phyloP scores from a whole-genome alignment of 1,140 invertebrate species.

The Globodera rostochiensis region DNA sequence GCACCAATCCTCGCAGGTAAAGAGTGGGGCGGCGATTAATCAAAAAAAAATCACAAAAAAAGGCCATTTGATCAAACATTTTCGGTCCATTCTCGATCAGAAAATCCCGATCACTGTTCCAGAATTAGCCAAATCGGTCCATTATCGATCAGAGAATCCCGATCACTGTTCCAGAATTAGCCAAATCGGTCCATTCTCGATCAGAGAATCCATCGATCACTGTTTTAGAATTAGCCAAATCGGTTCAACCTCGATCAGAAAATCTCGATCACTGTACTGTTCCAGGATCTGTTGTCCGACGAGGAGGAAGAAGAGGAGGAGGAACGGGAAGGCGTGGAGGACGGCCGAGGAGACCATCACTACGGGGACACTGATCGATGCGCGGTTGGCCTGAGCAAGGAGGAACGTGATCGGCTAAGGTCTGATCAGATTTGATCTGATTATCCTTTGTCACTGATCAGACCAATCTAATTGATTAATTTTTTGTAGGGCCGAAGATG shows the following conservation, averaged over 20 bases:
- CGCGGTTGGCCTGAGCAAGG: conserved; percentile 56
- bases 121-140: too few relatives aligned
- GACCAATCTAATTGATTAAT: conserved; percentile 8
- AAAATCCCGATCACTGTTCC: too few relatives aligned
- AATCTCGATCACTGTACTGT: background rate
- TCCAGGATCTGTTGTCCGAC: conserved; percentile 46
- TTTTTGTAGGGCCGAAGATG: conserved; percentile 72
- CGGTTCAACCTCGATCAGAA: too few relatives aligned
- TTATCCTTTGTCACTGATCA: conserved; percentile 9
- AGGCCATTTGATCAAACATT: too few relatives aligned
- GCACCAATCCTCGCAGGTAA: background rate
- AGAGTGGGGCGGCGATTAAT: too few relatives aligned
- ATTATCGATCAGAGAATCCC: too few relatives aligned
- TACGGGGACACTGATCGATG: background rate
- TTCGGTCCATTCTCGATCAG: too few relatives aligned
- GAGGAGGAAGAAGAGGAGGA: conserved; percentile 40
- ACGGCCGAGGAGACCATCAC: conserved; percentile 24
- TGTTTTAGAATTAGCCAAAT: background rate
- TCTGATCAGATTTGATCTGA: conserved; percentile 24
- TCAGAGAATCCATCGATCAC: too few relatives aligned
- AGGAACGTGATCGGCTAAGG: conserved; percentile 63
- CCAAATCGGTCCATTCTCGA: background rate
- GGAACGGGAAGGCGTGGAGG: conserved; percentile 43
- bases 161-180: background rate
- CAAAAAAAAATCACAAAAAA: too few relatives aligned